These are phyloP conservation scores for Struthio camelus DNA, from an alignment of 2,113 vertebrate species.

Conservation along the genomic window DNA sequence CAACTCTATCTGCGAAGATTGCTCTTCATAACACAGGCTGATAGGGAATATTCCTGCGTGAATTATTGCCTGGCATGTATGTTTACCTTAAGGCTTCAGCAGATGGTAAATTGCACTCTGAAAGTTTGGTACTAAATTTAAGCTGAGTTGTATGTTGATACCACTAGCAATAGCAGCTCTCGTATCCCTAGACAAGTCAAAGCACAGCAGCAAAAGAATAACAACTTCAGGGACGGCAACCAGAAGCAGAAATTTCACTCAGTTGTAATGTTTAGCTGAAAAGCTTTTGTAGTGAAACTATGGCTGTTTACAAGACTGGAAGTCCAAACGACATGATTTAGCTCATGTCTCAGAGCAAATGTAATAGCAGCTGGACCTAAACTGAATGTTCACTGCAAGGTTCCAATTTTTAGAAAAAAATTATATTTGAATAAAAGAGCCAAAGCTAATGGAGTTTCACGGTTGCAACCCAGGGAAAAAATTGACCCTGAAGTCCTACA, in stretches of 20 bases:
- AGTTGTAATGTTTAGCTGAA: neutral
- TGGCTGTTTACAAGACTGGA: neutral
- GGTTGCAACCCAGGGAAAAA: neutral
- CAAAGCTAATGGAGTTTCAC: neutral
- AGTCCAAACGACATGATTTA: neutral
- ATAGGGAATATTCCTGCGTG: conserved; percentile 30
- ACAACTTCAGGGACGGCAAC: neutral
- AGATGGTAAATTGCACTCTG: conserved; percentile 39
- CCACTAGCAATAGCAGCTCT: neutral
- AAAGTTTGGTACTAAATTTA: conserved; percentile 55
- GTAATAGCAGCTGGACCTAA: neutral
- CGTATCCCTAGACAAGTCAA: neutral
- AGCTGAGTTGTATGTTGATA: conserved; percentile 7
- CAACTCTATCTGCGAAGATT: conserved; percentile 51
- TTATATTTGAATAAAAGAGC: neutral
- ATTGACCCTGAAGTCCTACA: neutral
- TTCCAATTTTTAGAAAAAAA: neutral
- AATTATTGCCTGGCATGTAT: conserved; percentile 40
- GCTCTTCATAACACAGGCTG: conserved; percentile 37
- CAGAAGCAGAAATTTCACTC: neutral
- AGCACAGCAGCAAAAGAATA: neutral
- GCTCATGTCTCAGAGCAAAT: neutral
- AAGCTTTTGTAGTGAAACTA: neutral
- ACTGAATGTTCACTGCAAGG: neutral
- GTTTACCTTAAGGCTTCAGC: conserved; percentile 56